phyloP scores from a whole-genome alignment of 2,888 invertebrate genomes.

The Matsumyia berberina region DNA sequence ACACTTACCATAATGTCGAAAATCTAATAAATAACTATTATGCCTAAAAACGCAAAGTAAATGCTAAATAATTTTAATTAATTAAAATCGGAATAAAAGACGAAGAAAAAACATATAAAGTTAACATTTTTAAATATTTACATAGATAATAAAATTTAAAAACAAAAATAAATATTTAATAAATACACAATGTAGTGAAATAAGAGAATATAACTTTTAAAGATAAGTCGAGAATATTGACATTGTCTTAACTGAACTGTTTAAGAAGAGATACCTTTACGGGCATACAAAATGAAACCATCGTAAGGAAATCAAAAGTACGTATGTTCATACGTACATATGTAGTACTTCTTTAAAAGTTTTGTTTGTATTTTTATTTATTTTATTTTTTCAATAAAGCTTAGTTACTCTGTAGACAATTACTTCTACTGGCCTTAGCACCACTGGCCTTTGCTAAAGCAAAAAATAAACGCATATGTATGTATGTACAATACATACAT shows the following conservation, averaged over 20 bases:
- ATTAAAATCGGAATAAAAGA: conserved; percentile 61
- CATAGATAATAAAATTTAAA: conserved; percentile 77
- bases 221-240: conserved; percentile 35
- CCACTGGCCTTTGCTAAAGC: no score
- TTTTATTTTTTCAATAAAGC: no score
- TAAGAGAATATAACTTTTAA: conserved; percentile 47
- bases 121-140: conserved; percentile 80
- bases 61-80: conserved; percentile 63
- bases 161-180: conserved; percentile 60
- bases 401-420: no score
- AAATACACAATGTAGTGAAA: conserved; percentile 48
- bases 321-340: no score
- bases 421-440: no score
- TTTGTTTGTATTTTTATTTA: no score
- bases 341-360: no score
- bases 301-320: background rate
- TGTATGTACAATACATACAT: no score
- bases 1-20: conserved; percentile 40
- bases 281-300: conserved; percentile 15
- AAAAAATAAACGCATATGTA: no score
- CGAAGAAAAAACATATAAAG: conserved; percentile 71
- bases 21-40: conserved; percentile 57
- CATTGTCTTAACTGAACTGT: conserved; percentile 26
- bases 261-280: conserved; percentile 7
- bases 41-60: conserved; percentile 67